These are phyloP conservation scores for Struthidea cinerea DNA, from an alignment of 2,113 vertebrate species.

Conservation along the genomic window DNA sequence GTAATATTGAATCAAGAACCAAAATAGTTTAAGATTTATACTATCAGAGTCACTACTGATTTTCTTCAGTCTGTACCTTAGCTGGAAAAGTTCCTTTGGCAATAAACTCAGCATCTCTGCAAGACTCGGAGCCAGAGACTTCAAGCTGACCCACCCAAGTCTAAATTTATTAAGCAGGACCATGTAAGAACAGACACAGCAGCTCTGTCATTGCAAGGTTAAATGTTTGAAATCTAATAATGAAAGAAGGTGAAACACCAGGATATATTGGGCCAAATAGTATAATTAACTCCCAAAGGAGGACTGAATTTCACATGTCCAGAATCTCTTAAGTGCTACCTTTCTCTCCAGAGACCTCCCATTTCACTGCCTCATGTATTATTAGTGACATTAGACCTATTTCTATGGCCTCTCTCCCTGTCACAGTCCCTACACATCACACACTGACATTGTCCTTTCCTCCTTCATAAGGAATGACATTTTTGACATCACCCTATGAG, in stretches of 20 bases:
- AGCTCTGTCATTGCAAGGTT: conserved; percentile 1
- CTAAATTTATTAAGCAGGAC: neutral
- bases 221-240: conserved; percentile 12
- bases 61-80: neutral
- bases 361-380: conserved; percentile 8
- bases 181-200: neutral
- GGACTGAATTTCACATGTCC: neutral
- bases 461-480: conserved; percentile 22
- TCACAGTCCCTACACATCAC: neutral
- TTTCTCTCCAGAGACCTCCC: conserved; percentile 9
- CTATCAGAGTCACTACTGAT: neutral
- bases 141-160: neutral
- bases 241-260: neutral
- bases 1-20: neutral
- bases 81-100: neutral
- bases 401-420: neutral
- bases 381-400: conserved; percentile 28
- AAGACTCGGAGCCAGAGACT: neutral
- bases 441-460: conserved; percentile 28
- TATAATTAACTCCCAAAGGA: conserved; percentile 9
- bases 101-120: neutral
- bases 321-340: neutral
- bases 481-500: conserved; percentile 9
- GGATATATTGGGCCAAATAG: neutral
- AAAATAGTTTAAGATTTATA: neutral